Evolutionary conservation across 2,888 invertebrate genomes (phyloP), one percentile per base, ranked within the genome.

Genomic region (Dolomedes plantarius): DNA sequence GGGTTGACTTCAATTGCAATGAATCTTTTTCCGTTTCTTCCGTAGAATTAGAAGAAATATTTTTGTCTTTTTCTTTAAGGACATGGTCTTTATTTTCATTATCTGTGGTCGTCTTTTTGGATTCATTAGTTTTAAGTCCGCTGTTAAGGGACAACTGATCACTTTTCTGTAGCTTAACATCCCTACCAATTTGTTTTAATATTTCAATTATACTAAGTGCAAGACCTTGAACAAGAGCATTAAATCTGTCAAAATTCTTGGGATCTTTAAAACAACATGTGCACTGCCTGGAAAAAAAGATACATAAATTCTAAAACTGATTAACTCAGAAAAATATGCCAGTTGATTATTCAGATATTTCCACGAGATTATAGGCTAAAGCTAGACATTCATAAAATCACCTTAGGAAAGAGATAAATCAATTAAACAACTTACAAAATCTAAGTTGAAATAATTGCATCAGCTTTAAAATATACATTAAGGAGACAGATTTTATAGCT

Each of bases 261-360:
- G 94, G 94, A 92, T 97, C 97, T 90, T 97, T 94, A 92, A 96
- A 97, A 92, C 97, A 96, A 92, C 98, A 98, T 95, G 97, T 96
- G 91, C 98, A 98, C 93, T 98, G 97, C 91, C 97, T 96, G 92
- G 86, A 94, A 93, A 68, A 88, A 88, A 91, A 88, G 89, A 89
- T n/a, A n/a, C n/a, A n/a, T n/a, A n/a, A n/a, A 82, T 36, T 36
- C 36, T 36, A 36, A n/a, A n/a, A n/a, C n/a, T n/a, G n/a, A n/a
- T n/a, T n/a, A n/a, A n/a, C n/a, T n/a, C n/a, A n/a, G n/a, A n/a
- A n/a, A n/a, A n/a, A n/a, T n/a, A n/a, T n/a, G n/a, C n/a, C n/a
- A n/a, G n/a, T n/a, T n/a, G n/a, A n/a, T n/a, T n/a, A n/a, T n/a
- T n/a, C n/a, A n/a, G n/a, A n/a, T n/a, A n/a, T n/a, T n/a, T n/a